Conservation (phyloP, 2,888 invertebrate genomes). For the Limulus polyphemus region DNA sequence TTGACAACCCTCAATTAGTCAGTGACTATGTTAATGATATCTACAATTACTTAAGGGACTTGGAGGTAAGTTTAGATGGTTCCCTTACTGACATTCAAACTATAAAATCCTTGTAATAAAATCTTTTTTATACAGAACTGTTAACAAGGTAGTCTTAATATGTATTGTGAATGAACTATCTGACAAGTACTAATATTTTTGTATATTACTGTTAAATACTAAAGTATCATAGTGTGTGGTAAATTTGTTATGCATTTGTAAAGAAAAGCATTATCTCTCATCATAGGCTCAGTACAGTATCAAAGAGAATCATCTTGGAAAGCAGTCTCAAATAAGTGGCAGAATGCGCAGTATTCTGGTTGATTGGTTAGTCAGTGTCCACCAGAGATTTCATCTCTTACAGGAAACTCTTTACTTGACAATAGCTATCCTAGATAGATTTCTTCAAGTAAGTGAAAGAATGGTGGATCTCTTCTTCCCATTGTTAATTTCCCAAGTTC, state of each 20-base stretch:
- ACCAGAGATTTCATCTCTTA: conserved; percentile 65
- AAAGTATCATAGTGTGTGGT: not conserved
- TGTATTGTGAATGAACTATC: no score
- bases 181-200: not conserved
- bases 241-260: conserved; percentile 1
- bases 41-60: conserved; percentile 60
- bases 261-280: no score
- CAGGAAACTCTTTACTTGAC: conserved; percentile 83
- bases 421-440: conserved; percentile 76
- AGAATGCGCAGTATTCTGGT: conserved; percentile 79
- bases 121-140: not conserved
- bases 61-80: conserved; percentile 46
- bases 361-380: conserved; percentile 90
- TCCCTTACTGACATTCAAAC: conserved; percentile 24
- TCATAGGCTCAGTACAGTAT: conserved; percentile 11
- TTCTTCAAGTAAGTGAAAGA: conserved; percentile 51
- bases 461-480: not conserved
- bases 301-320: conserved; percentile 24
- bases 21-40: conserved; percentile 80
- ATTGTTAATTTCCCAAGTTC: not conserved
- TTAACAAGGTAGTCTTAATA: no score
- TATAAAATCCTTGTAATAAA: no score
- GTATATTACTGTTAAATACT: not conserved
- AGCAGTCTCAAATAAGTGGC: conserved; percentile 47
- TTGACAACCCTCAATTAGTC: conserved; percentile 61